Conservation (phyloP, 1,140 invertebrate species). For the Rhopalosiphum maidis region DNA sequence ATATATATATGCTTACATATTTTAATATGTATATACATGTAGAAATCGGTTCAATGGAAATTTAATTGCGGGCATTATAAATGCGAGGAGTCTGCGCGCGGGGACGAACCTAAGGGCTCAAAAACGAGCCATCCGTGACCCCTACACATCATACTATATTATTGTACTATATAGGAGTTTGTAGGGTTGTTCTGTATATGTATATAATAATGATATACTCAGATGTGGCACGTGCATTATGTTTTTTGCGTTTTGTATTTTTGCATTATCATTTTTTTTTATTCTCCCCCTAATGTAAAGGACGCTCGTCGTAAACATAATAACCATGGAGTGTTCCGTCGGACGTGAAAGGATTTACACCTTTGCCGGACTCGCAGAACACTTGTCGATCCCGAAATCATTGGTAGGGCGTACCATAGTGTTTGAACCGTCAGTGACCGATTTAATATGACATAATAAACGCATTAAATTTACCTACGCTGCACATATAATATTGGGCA, state of each 20-base stretch:
- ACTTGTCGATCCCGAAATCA: slow-evolving; percentile 30
- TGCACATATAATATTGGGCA: not conserved
- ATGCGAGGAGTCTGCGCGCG: not conserved
- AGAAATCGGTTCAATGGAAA: slow-evolving; percentile 56
- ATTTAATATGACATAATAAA: not conserved
- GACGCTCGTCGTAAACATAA: not conserved
- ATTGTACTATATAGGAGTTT: not conserved
- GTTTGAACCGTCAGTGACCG: not conserved
- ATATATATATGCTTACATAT: not conserved
- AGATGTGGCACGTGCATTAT: not conserved
- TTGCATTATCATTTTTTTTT: not conserved
- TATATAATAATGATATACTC: slow-evolving; percentile 13
- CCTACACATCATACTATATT: slow-evolving; percentile 1
- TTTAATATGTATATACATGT: not conserved
- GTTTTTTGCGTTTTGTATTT: not conserved
- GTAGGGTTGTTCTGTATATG: not conserved
- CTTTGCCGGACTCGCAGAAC: slow-evolving; percentile 19
- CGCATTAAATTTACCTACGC: not conserved
- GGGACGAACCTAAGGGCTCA: slow-evolving; percentile 20
- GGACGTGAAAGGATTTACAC: slow-evolving; percentile 53
- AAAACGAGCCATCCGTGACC: slow-evolving; percentile 4
- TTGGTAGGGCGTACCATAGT: not conserved
- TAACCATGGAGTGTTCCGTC: not conserved
- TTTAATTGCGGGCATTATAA: slow-evolving; percentile 52
- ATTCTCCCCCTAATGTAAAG: no score